Conservation (phyloP, 2,888 invertebrate genomes). For the Polydrusus tereticollis region DNA sequence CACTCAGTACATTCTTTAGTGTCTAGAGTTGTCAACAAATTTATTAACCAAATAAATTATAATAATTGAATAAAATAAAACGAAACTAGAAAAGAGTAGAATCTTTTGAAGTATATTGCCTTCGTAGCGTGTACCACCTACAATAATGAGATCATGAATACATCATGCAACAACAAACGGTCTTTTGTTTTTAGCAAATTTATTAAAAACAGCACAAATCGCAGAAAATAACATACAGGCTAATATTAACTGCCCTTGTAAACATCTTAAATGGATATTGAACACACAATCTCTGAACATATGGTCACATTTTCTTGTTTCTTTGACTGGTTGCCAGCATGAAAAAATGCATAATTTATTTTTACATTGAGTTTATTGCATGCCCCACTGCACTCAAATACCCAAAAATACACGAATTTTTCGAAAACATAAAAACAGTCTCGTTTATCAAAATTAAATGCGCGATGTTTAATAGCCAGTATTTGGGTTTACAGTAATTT, state of each 20-base stretch:
- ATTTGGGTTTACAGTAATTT: background rate
- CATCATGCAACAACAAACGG: background rate
- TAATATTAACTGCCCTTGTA: conserved; percentile 18
- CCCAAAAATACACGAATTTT: conserved; percentile 26
- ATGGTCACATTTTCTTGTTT: conserved; percentile 35
- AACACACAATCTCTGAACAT: conserved; percentile 1
- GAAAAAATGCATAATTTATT: conserved; percentile 41
- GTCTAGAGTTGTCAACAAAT: background rate
- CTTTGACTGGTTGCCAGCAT: conserved; percentile 36
- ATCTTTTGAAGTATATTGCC: too few species aligned
- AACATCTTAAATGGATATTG: conserved; percentile 12
- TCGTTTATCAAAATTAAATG: conserved; percentile 36
- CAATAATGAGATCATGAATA: background rate
- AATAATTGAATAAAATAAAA: too few species aligned
- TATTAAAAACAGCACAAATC: background rate
- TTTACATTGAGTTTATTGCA: conserved; percentile 29
- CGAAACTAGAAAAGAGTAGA: too few species aligned
- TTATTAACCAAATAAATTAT: background rate
- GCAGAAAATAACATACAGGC: background rate
- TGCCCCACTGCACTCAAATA: conserved; percentile 34
- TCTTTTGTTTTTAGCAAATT: background rate
- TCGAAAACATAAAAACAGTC: conserved; percentile 30
- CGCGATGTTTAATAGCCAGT: background rate
- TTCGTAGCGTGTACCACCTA: too few species aligned
- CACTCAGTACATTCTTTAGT: background rate